These are phyloP conservation scores for Aleiodes alternator DNA, from an alignment of 2,888 invertebrate genomes.

Conservation along the genomic window DNA sequence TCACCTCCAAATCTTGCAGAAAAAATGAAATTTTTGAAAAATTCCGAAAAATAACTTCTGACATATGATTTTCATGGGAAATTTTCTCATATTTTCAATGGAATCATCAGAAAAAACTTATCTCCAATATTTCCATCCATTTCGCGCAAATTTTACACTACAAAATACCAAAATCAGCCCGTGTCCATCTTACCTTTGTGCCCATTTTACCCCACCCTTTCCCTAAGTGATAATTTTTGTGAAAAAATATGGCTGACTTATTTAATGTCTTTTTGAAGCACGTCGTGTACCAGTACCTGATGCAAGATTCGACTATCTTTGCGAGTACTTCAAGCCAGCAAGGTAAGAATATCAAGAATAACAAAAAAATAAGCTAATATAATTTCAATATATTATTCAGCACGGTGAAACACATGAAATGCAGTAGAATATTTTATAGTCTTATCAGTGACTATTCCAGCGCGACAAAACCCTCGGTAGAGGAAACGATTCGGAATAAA, in stretches of 20 bases:
- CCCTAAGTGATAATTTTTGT: not conserved
- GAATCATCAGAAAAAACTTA: no score
- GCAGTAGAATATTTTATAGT: slow-evolving; percentile 62
- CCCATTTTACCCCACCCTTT: no score
- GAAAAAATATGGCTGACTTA: slow-evolving; percentile 46
- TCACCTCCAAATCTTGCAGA: no score
- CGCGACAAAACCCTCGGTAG: slow-evolving; percentile 62
- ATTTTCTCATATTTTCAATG: no score
- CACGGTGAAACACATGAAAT: slow-evolving; percentile 31
- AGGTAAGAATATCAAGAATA: slow-evolving; percentile 81
- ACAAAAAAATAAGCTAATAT: not conserved
- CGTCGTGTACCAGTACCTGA: slow-evolving; percentile 99
- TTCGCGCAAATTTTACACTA: no score
- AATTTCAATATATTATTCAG: slow-evolving; percentile 11
- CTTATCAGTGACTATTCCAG: slow-evolving; percentile 58
- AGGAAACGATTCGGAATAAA: slow-evolving; percentile 74
- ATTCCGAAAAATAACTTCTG: no score
- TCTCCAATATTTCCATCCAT: no score
- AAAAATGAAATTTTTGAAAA: no score
- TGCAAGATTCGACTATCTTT: slow-evolving; percentile 93
- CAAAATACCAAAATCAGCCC: no score
- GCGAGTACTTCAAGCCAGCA: slow-evolving; percentile 94
- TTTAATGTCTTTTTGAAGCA: slow-evolving; percentile 75
- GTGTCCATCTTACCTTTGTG: no score
- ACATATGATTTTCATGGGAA: no score